phyloP scores from a whole-genome alignment of 1,140 invertebrate genomes.

The Pomacea maculata region DNA sequence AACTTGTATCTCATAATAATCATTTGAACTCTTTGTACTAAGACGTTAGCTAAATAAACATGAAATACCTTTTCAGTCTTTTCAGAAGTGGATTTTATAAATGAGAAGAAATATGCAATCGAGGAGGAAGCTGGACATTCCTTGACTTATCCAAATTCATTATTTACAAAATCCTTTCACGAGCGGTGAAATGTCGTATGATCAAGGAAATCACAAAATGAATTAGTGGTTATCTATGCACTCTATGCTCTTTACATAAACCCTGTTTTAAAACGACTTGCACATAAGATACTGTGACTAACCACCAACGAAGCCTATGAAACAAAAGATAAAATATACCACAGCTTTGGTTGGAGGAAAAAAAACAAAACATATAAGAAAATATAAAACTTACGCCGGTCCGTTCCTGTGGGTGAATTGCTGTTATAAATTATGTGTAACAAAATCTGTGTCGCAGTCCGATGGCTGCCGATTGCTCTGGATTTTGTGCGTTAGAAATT shows the following conservation, averaged over 20 bases:
- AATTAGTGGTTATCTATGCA: neutral
- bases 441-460: slow-evolving; percentile 38
- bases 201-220: neutral
- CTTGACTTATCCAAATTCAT: no score
- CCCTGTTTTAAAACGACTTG: no score
- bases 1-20: no score
- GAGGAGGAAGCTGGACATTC: no score
- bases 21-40: no score
- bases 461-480: slow-evolving; percentile 60
- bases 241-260: neutral
- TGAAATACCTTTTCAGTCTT: no score
- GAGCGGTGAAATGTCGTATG: neutral
- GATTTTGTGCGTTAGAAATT: slow-evolving; percentile 48
- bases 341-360: slow-evolving; percentile 23
- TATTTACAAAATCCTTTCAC: no score
- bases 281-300: neutral
- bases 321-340: slow-evolving; percentile 31
- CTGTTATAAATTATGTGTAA: slow-evolving; percentile 51
- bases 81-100: no score
- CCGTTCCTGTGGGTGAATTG: slow-evolving; percentile 63
- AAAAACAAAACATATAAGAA: slow-evolving; percentile 19
- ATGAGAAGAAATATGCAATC: no score
- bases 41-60: no score
- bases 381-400: slow-evolving; percentile 61
- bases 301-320: slow-evolving; percentile 20